Evolutionary conservation across 23 tunicate genomes (phyloP), one percentile per base, ranked within the genome.

Genomic region (Clavelina lepadiformis): DNA sequence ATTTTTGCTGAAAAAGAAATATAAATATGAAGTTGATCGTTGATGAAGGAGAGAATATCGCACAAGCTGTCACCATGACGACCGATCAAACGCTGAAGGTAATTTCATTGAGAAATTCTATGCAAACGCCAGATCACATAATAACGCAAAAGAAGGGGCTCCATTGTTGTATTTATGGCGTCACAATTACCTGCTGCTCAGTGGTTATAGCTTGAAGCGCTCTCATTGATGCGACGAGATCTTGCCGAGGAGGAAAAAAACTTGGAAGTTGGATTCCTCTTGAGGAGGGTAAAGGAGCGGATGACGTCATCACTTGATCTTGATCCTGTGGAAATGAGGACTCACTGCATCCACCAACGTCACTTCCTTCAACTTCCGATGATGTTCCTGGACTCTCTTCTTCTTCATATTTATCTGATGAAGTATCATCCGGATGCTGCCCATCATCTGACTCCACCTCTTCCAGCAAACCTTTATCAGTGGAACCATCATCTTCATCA

Each of bases 211-310:
- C 80, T 57, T 86, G 85, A 47, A 86, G 37, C 4, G 78, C 58
- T 59, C 65, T 63, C 80, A 86, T 86, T 2, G 95, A 77, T 15
- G 73, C 78, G n/a, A 70, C 28, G 5, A 86, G 56, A 72, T 86
- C 79, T 53, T 45, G 50, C 34, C 62, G 38, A 23, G 85, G 80
- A 24, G 95, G 95, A 46, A 76, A 86, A 49, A 86, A 86, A 30
- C 80, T 77, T 4, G 85, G 84, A 59, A 77, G 32, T 0, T 35
- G 24, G 31, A 53, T 18, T 53, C 7, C 6, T 13, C 7, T 6
- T 6, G 18, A 13, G 7, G 21, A 53, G 6, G 59, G 59, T 22
- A 13, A 20, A 53, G 59, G 24, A n/a, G 7, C 49, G 15, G 13
- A 41, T 8, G 49, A 41, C 11, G 49, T 8, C 49, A 15, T 41